phyloP scores from a whole-genome alignment of 2,797 vertebrate species.

The Pelodytes ibericus region DNA sequence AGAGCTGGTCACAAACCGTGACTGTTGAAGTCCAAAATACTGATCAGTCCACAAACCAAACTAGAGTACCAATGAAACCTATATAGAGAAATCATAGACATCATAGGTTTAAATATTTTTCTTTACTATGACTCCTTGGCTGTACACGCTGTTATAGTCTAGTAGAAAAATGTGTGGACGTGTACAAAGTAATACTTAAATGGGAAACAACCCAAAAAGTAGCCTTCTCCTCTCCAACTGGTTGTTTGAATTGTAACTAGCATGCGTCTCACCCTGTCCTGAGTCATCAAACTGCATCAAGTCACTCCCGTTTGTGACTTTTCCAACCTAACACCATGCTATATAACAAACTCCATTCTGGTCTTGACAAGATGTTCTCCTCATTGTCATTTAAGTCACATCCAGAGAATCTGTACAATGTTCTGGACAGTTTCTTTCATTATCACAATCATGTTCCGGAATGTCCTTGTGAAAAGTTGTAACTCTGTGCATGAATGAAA shows the following conservation, averaged over 20 bases:
- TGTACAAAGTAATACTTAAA: slow-evolving; percentile 52
- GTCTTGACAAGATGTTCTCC: slow-evolving; percentile 45
- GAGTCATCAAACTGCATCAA: slow-evolving; percentile 25
- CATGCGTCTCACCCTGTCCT: slow-evolving; percentile 55
- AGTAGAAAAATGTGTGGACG: slow-evolving; percentile 55
- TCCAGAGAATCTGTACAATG: slow-evolving; percentile 57
- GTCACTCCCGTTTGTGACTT: slow-evolving; percentile 61
- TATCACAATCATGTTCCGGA: slow-evolving; percentile 81
- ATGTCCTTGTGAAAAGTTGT: slow-evolving; percentile 92
- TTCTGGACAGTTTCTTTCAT: slow-evolving; percentile 60
- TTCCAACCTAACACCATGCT: slow-evolving; percentile 49
- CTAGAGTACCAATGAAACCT: slow-evolving; percentile 22
- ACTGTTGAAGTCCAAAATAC: slow-evolving; percentile 16
- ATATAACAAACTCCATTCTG: slow-evolving; percentile 44
- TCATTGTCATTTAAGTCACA: slow-evolving; percentile 56
- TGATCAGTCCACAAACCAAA: slow-evolving; percentile 3
- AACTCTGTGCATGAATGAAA: slow-evolving; percentile 96
- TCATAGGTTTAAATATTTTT: slow-evolving; percentile 56
- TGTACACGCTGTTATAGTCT: slow-evolving; percentile 48
- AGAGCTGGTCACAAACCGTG: slow-evolving; percentile 3
- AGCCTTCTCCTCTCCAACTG: slow-evolving; percentile 56
- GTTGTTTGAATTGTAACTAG: slow-evolving; percentile 62
- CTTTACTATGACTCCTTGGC: slow-evolving; percentile 53
- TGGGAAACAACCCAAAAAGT: slow-evolving; percentile 45
- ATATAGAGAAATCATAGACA: slow-evolving; percentile 47